Percentiles rank a stretch among this genome's conserved stretches.
Evolutionary conservation across 2,888 invertebrate species (phyloP).

Genomic region (Tethea ocularis): DNA sequence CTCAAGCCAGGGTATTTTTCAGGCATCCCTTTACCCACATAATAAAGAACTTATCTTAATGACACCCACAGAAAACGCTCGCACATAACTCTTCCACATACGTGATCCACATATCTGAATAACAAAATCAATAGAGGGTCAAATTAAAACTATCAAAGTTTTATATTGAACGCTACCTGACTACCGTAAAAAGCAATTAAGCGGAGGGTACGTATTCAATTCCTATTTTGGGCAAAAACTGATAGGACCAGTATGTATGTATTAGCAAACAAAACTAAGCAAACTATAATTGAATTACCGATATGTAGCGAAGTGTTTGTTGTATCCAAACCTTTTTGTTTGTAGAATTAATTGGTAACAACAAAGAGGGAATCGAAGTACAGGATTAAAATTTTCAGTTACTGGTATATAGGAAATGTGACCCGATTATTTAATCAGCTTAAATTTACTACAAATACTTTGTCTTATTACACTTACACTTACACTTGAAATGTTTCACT

Average conservation of each 20-base stretch:
- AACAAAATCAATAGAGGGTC: slow-evolving; percentile 28
- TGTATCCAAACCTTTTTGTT: slow-evolving; percentile 33
- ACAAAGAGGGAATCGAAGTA: background rate
- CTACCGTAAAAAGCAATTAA: slow-evolving; percentile 7
- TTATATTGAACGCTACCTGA: slow-evolving; percentile 8
- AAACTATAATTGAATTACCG: slow-evolving; percentile 62
- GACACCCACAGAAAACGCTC: background rate
- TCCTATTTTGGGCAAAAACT: slow-evolving; percentile 9
- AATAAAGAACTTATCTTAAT: slow-evolving; percentile 5
- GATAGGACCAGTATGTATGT: slow-evolving; percentile 8
- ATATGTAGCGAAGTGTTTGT: slow-evolving; percentile 39
- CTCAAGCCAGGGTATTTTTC: background rate
- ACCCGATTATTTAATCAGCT: slow-evolving; percentile 28
- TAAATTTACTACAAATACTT: slow-evolving; percentile 5
- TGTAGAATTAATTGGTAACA: slow-evolving; percentile 26
- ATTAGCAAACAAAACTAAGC: slow-evolving; percentile 33
- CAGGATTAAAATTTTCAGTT: slow-evolving; percentile 8
- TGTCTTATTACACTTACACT: background rate
- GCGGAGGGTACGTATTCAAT: background rate
- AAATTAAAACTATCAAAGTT: slow-evolving; percentile 38
- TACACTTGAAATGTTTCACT: background rate
- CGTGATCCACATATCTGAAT: slow-evolving; percentile 32
- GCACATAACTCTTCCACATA: slow-evolving; percentile 10
- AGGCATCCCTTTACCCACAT: background rate
- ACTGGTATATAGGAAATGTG: slow-evolving; percentile 20